A percentile compares a stretch with the other conserved stretches of the same genome.
These are phyloP conservation scores for Torymus aiolomorphi DNA, from an alignment of 2,888 invertebrate species.

Conservation along the genomic window DNA sequence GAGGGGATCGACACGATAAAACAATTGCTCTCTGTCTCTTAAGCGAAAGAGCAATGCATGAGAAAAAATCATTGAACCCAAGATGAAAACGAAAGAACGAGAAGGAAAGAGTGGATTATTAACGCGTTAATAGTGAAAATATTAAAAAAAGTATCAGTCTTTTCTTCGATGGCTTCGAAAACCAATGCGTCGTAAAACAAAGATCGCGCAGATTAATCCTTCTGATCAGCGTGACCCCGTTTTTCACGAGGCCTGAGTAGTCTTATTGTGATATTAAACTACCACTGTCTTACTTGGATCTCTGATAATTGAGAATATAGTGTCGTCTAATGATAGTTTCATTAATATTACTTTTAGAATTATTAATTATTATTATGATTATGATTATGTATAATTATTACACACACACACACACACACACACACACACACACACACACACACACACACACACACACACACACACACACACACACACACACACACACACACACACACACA, in stretches of 20 bases:
- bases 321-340: conserved; percentile 68
- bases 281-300: conserved; percentile 76
- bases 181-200: conserved; percentile 56
- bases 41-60: conserved; percentile 39
- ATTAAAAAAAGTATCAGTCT: conserved; percentile 52
- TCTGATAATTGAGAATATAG: conserved; percentile 73
- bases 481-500: no score
- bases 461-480: no score
- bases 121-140: conserved; percentile 52
- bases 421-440: no score
- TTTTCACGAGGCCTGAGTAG: conserved; percentile 75
- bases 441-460: no score
- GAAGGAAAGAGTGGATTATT: conserved; percentile 19
- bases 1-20: conserved; percentile 33
- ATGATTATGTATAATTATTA: conserved; percentile 47
- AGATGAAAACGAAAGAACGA: conserved; percentile 46
- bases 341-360: conserved; percentile 67
- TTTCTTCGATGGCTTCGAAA: conserved; percentile 58
- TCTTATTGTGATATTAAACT: conserved; percentile 76
- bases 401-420: no score
- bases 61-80: conserved; percentile 32
- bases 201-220: conserved; percentile 55
- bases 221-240: conserved; percentile 60
- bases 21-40: conserved; percentile 46
- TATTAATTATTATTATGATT: conserved; percentile 59